These are phyloP conservation scores for Pangasius macronema DNA, from an alignment of 2,797 vertebrate species.

Conservation along the genomic window DNA sequence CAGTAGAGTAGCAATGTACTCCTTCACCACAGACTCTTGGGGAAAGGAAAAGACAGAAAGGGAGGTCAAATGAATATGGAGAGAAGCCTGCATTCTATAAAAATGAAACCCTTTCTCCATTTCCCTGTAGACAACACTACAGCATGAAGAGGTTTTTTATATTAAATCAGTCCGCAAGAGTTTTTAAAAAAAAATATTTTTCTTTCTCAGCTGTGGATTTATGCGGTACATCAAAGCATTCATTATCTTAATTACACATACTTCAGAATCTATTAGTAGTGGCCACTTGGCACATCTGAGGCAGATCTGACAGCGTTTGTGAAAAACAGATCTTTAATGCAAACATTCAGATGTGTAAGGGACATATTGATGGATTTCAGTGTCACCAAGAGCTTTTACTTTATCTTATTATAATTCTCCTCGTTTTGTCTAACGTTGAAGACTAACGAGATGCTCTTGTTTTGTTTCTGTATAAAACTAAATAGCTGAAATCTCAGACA, in stretches of 20 bases:
- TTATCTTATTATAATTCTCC: conserved; percentile 34
- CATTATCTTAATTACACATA: conserved; percentile 76
- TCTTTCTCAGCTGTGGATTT: conserved; percentile 57
- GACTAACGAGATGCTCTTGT: conserved; percentile 22
- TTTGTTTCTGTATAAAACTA: conserved; percentile 5
- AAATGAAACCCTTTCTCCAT: conserved; percentile 31
- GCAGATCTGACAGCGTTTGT: conserved; percentile 59
- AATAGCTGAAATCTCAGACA: conserved; percentile 29
- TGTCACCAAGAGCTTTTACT: conserved; percentile 17
- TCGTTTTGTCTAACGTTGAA: conserved; percentile 16
- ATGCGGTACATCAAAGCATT: conserved; percentile 72
- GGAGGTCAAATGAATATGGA: conserved; percentile 55
- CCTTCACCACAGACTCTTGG: conserved; percentile 26
- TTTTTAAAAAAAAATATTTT: background rate
- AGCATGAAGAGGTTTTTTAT: conserved; percentile 25
- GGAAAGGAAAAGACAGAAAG: conserved; percentile 32
- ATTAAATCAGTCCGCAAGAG: conserved; percentile 6
- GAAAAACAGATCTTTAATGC: conserved; percentile 68
- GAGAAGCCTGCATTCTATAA: conserved; percentile 42
- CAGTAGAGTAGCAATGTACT: conserved; percentile 34
- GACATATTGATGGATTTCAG: conserved; percentile 67
- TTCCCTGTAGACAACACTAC: conserved; percentile 22
- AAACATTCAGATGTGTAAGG: conserved; percentile 71
- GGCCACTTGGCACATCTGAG: conserved; percentile 66
- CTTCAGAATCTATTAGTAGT: conserved; percentile 62